Percentiles rank a stretch among this genome's conserved stretches.
phyloP scores from a whole-genome alignment of 2,797 vertebrate species.

The Microctenopoma stevenorrisi region DNA sequence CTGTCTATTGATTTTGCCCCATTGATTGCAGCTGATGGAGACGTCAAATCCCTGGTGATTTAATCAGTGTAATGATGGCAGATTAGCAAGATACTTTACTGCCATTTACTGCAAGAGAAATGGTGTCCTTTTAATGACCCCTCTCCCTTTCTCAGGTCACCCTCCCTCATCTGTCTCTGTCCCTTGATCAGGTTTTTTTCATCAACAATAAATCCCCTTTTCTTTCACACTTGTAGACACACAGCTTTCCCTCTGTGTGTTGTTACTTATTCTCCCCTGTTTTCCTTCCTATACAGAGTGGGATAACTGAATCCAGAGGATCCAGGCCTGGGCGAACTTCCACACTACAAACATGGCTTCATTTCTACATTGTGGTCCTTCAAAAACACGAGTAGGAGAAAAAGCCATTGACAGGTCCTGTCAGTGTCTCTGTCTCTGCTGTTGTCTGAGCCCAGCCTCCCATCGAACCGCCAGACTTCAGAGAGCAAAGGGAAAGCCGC shows the following conservation, averaged over 20 bases:
- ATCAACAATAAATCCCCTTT: constrained; percentile 63
- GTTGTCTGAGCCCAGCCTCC: constrained; percentile 57
- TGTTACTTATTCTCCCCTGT: constrained; percentile 2
- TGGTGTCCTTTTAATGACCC: constrained; percentile 86
- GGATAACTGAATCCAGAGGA: constrained; percentile 55
- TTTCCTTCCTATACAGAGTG: constrained; percentile 12
- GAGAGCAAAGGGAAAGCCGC: constrained; percentile 63
- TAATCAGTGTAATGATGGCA: constrained; percentile 86
- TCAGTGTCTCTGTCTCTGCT: constrained; percentile 64
- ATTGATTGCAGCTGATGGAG: constrained; percentile 86
- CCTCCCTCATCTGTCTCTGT: constrained; percentile 53
- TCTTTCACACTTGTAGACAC: constrained; percentile 60
- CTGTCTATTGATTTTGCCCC: constrained; percentile 82
- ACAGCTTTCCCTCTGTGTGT: constrained; percentile 12
- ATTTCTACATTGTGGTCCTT: constrained; percentile 40
- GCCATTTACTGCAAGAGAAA: constrained; percentile 80
- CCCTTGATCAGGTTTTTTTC: constrained; percentile 56
- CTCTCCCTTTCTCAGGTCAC: constrained; percentile 56
- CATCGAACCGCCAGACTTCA: constrained; percentile 62
- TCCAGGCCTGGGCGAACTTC: background rate
- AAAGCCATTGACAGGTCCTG: constrained; percentile 64
- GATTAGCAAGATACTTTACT: constrained; percentile 86
- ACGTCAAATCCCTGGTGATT: constrained; percentile 83
- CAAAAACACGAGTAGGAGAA: constrained; percentile 37
- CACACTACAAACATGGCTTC: constrained; percentile 28